Evolutionary conservation across 2,888 invertebrate species (phyloP).

Genomic region (Machimus atricapillus): DNA sequence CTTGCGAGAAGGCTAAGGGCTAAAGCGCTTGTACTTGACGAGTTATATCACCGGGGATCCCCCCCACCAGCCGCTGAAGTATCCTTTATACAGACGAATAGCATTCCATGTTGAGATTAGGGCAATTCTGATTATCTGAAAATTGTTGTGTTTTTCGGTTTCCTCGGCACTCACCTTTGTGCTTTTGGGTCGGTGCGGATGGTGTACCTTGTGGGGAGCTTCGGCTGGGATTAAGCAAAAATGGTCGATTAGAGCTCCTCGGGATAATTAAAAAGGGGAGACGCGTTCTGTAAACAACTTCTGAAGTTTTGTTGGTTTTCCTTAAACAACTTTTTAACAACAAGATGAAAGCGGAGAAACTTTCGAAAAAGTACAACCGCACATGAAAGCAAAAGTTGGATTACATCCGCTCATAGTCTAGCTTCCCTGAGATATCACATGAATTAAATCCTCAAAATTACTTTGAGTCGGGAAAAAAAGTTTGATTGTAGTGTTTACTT

Average conservation of each 20-base stretch:
- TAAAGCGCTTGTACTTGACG: slow-evolving; percentile 8
- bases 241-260: neutral
- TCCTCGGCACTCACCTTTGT: neutral
- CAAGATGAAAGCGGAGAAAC: neutral
- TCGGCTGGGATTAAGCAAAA: neutral
- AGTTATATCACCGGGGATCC: slow-evolving; percentile 12
- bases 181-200: neutral
- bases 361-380: neutral
- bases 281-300: neutral
- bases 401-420: neutral
- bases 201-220: neutral
- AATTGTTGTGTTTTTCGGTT: neutral
- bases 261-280: neutral
- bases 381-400: neutral
- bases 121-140: slow-evolving; percentile 1
- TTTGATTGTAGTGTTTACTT: neutral
- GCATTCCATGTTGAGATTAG: slow-evolving; percentile 17
- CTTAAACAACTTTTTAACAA: neutral
- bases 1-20: slow-evolving; percentile 26
- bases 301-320: neutral
- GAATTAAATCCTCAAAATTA: neutral
- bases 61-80: neutral
- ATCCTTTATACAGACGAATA: neutral
- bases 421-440: neutral
- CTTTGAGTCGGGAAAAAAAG: neutral